These are phyloP conservation scores for Muscicapa comitata DNA, from an alignment of 2,797 vertebrate species.

Conservation along the genomic window DNA sequence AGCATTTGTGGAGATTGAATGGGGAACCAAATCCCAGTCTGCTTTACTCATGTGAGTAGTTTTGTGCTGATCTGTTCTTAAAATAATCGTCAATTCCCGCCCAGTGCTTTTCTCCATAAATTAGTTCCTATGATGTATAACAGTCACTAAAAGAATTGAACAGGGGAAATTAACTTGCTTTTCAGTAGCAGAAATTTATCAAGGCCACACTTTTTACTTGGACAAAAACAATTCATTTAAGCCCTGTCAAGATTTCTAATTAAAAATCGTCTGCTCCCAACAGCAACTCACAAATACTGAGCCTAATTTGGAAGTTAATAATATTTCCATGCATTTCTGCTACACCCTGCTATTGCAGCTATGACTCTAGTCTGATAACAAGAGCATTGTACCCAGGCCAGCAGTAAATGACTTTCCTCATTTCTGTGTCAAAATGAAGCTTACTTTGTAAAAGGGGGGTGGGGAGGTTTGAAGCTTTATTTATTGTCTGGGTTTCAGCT, in stretches of 20 bases:
- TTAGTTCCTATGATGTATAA: conserved; percentile 52
- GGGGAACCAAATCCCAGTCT: conserved; percentile 17
- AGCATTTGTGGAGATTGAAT: background rate
- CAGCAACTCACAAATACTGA: conserved; percentile 24
- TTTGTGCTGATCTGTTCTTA: conserved; percentile 39
- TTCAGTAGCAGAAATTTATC: conserved; percentile 49
- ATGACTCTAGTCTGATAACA: conserved; percentile 17
- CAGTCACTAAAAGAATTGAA: conserved; percentile 25
- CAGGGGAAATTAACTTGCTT: conserved; percentile 52
- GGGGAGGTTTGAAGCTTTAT: background rate
- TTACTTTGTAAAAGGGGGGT: background rate
- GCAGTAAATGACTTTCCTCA: background rate
- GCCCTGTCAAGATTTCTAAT: conserved; percentile 47
- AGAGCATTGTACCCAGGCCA: background rate
- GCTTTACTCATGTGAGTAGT: conserved; percentile 1
- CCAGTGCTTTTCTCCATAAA: conserved; percentile 9
- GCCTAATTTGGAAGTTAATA: conserved; percentile 48
- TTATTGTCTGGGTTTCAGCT: background rate
- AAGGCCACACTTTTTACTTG: conserved; percentile 26
- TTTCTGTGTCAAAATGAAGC: background rate
- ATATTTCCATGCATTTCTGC: conserved; percentile 4
- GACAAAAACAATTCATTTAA: conserved; percentile 51
- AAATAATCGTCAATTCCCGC: conserved; percentile 23
- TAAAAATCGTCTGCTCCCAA: conserved; percentile 31
- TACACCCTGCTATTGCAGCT: background rate